Percentiles rank a stretch among this genome's conserved stretches.
Evolutionary conservation across 2,888 invertebrate genomes (phyloP).

Genomic region (Galerucella nymphaeae): DNA sequence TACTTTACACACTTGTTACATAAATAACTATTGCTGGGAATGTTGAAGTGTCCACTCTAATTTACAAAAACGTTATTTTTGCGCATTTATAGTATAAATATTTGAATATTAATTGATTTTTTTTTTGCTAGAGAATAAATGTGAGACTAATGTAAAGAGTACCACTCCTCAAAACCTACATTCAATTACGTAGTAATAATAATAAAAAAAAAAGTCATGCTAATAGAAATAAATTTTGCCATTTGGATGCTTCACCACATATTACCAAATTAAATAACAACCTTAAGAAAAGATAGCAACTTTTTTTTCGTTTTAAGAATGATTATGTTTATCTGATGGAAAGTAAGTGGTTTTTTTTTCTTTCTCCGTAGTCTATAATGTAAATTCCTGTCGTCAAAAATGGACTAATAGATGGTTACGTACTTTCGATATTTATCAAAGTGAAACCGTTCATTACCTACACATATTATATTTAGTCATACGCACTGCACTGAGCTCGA

Average conservation of each 20-base stretch:
- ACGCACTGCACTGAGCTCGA: not conserved
- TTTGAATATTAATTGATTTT: too few species aligned
- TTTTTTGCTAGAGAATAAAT: too few species aligned
- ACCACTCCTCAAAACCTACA: too few species aligned
- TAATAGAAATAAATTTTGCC: not conserved
- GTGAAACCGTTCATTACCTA: constrained; percentile 31
- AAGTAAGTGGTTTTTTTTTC: constrained; percentile 21
- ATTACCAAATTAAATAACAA: constrained; percentile 12
- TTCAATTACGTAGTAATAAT: not conserved
- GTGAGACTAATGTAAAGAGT: too few species aligned
- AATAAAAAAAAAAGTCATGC: not conserved
- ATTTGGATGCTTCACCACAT: not conserved
- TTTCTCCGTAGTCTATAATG: constrained; percentile 19
- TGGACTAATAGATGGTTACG: constrained; percentile 22
- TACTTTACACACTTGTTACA: too few species aligned
- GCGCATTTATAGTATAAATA: too few species aligned
- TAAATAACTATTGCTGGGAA: too few species aligned
- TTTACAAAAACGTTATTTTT: too few species aligned
- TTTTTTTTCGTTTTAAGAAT: constrained; percentile 10
- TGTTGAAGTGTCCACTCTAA: too few species aligned
- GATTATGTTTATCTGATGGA: constrained; percentile 26
- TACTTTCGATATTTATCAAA: constrained; percentile 34
- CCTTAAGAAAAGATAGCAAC: constrained; percentile 5
- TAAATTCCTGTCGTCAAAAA: constrained; percentile 27
- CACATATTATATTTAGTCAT: constrained; percentile 24